Conservation (phyloP, 2,113 vertebrate species). For the Ageneiosus marmoratus region DNA sequence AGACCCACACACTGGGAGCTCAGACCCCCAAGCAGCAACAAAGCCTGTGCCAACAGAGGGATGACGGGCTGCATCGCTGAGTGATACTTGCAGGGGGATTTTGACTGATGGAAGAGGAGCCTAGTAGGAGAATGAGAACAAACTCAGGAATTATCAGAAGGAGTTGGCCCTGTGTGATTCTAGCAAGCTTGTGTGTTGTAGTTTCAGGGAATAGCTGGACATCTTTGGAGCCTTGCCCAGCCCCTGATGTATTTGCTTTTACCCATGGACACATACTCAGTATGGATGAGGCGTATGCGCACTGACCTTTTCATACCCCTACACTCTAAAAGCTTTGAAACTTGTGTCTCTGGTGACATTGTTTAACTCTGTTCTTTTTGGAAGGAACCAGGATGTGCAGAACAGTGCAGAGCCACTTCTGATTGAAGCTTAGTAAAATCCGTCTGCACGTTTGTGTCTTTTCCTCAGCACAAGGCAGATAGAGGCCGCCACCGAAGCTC, state of each 20-base stretch:
- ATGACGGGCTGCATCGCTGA: conserved; percentile 51
- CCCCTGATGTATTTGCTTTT: conserved; percentile 52
- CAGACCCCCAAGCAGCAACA: conserved; percentile 68
- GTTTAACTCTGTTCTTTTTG: conserved; percentile 28
- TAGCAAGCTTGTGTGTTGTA: conserved; percentile 38
- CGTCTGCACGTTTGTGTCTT: conserved; percentile 57
- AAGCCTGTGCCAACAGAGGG: conserved; percentile 53
- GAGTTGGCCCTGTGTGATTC: conserved; percentile 31
- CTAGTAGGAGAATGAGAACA: conserved; percentile 37
- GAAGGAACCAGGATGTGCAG: conserved; percentile 34
- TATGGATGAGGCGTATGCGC: conserved; percentile 14
- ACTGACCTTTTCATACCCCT: conserved; percentile 24
- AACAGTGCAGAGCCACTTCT: conserved; percentile 3
- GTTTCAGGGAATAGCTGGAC: conserved; percentile 49
- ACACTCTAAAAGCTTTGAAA: background rate
- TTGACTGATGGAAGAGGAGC: conserved; percentile 62
- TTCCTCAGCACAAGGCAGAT: conserved; percentile 42
- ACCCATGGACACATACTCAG: conserved; percentile 44
- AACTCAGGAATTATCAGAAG: conserved; percentile 20
- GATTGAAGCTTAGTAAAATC: conserved; percentile 52
- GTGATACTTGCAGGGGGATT: conserved; percentile 52
- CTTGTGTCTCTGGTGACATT: conserved; percentile 40
- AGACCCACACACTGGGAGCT: conserved; percentile 77
- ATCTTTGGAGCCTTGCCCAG: conserved; percentile 27
- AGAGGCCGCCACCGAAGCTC: conserved; percentile 47